Percentiles rank a stretch among this genome's conserved stretches.
These are phyloP conservation scores for Cnemophilus loriae DNA, from an alignment of 2,113 vertebrate species.

Conservation along the genomic window DNA sequence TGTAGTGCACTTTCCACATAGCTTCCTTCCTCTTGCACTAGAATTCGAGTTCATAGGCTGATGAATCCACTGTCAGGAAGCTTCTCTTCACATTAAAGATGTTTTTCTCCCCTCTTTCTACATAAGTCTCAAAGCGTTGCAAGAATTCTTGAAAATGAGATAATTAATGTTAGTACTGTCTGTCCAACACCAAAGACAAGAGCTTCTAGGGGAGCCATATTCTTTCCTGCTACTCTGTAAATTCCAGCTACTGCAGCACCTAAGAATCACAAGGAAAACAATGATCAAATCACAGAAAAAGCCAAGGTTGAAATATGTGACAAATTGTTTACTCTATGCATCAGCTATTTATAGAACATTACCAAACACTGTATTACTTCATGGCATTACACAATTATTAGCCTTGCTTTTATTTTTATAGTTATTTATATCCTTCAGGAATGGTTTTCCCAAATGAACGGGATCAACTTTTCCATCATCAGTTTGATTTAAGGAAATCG, in stretches of 20 bases:
- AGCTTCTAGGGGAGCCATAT: slow-evolving; percentile 94
- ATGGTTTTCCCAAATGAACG: background rate
- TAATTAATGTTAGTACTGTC: slow-evolving; percentile 88
- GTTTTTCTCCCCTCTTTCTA: background rate
- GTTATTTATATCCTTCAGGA: background rate
- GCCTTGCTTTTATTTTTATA: background rate
- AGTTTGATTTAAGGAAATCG: background rate
- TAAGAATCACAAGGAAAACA: slow-evolving; percentile 50
- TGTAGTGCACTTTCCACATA: slow-evolving; percentile 4
- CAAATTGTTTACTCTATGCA: background rate
- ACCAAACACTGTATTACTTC: background rate
- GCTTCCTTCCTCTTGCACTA: background rate
- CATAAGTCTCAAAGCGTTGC: slow-evolving; percentile 85
- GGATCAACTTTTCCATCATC: background rate
- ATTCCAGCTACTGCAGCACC: slow-evolving; percentile 95
- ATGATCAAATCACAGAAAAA: background rate
- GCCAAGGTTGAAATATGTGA: background rate
- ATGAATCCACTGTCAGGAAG: slow-evolving; percentile 17
- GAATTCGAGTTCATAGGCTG: background rate
- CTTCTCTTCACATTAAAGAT: background rate
- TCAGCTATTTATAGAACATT: background rate
- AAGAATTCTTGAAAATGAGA: slow-evolving; percentile 93
- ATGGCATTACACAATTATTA: background rate
- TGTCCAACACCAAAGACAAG: slow-evolving; percentile 94
- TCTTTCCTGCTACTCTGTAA: slow-evolving; percentile 95